Conservation (phyloP, 1,140 invertebrate species). For the Conus ventricosus region DNA sequence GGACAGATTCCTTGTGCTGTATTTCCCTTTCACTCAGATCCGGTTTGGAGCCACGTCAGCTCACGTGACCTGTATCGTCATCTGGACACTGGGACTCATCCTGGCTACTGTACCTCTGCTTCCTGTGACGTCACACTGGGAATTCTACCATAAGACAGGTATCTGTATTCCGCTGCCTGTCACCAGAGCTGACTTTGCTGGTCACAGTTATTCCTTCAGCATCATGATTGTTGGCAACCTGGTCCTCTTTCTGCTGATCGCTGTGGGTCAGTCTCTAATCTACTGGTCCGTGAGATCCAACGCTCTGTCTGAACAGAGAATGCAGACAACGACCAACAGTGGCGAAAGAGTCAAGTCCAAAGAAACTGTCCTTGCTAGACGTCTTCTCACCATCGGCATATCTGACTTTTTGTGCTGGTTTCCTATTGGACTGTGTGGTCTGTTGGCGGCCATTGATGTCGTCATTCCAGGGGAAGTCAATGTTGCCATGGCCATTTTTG, state of each 20-base stretch:
- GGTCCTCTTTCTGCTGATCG: constrained; percentile 47
- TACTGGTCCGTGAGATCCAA: constrained; percentile 35
- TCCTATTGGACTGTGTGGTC: constrained; percentile 27
- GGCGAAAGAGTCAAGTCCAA: constrained; percentile 8
- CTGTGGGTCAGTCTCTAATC: constrained; percentile 46
- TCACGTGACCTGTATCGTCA: constrained; percentile 1
- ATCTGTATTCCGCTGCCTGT: constrained; percentile 52
- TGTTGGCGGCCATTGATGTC: constrained; percentile 41
- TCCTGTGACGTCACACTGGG: constrained; percentile 37
- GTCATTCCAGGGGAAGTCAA: constrained; percentile 50
- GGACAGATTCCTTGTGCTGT: constrained; percentile 57
- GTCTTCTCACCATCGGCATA: constrained; percentile 34
- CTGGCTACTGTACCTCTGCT: constrained; percentile 39
- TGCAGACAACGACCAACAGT: neutral
- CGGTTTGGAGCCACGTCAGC: constrained; percentile 38
- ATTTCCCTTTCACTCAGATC: constrained; percentile 55
- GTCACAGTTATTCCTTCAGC: constrained; percentile 47
- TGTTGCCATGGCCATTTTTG: constrained; percentile 48
- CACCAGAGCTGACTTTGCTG: constrained; percentile 18
- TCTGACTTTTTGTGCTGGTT: constrained; percentile 38
- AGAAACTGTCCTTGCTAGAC: constrained; percentile 44
- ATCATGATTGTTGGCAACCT: constrained; percentile 51
- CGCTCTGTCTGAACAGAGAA: neutral
- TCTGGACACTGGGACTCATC: constrained; percentile 35
- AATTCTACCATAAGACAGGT: constrained; percentile 49